Base-by-base conservation (phyloP, 2,888 invertebrate species). In the Drosophila falleni region DNA sequence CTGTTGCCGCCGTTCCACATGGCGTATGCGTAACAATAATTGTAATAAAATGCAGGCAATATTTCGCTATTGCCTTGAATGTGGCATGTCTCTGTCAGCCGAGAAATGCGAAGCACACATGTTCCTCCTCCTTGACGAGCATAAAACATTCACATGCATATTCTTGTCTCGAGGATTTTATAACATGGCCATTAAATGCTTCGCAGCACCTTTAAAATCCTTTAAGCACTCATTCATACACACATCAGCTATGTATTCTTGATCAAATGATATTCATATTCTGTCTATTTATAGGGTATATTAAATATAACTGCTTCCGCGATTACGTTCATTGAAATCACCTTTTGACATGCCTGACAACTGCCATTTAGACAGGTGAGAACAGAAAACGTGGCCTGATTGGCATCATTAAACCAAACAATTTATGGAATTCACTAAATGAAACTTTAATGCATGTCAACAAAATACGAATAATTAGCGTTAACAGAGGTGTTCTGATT, bases 1-100 rank as follows among this genome's bases (percentile, higher is more conserved):
- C 66, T 44, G 64, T 26, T 53, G 61, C 39, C 23, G 41, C 44
- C 26, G 80, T 55, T 56, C 68, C 89, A 84, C 89, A 85, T 78
- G 89, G 86, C 88, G 84, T 84, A 89, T 84, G 89, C 86, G 84
- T 84, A 87, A 87, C 85, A 80, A 72, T 68, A 73, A 85, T 87
- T 84, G 87, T 80, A 74, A 71, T 70, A 83, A 80, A 80, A 62
- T 80, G 71, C 69, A 74, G 58, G 64, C 66, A 49, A 65, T 82
- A 76, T 79, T 76, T 80, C 54, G 69, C 67, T 58, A 66, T 61
- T 74, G 68, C 74, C 54, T 31, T 23, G 41, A 66, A 37, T 53
- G 47, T 49, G 49, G 49, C 62, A 54, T 39, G 55, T 8, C 49
- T 26, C 46, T 35, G 10, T 51, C 31, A 33, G 31, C 33, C 10